Evolutionary conservation across 2,113 vertebrate genomes (phyloP).

Genomic region (Rhea pennata): DNA sequence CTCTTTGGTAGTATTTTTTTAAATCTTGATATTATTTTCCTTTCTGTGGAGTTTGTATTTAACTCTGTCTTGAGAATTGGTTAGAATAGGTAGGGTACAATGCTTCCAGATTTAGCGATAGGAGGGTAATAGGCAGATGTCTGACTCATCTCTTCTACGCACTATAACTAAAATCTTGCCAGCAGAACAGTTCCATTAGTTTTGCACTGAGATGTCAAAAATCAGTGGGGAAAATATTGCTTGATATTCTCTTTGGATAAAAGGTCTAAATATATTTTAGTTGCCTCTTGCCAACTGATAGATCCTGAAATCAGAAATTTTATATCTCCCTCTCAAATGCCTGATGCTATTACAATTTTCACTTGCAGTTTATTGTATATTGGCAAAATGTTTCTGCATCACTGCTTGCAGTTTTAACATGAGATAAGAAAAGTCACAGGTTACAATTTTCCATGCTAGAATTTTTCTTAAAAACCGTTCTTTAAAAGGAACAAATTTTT

Average conservation of each 20-base stretch:
- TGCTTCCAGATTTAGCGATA: neutral
- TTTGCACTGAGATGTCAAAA: neutral
- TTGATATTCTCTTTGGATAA: neutral
- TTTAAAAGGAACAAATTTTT: neutral
- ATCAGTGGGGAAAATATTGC: neutral
- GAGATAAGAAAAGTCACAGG: neutral
- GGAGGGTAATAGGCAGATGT: fast-evolving
- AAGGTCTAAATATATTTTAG: neutral
- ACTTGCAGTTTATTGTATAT: neutral
- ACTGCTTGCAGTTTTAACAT: neutral
- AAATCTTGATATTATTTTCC: neutral
- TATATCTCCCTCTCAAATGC: neutral
- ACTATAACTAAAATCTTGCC: neutral
- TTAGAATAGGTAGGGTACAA: fast-evolving
- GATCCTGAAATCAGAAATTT: neutral
- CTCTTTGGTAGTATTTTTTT: neutral
- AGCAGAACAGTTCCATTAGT: neutral
- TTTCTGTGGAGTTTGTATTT: neutral
- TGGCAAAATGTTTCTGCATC: conserved; percentile 10
- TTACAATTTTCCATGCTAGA: conserved; percentile 21
- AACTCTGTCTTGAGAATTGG: neutral
- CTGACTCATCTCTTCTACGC: neutral
- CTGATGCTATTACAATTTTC: conserved; percentile 26
- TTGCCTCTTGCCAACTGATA: conserved; percentile 1
- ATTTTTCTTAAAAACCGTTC: conserved; percentile 1